These are phyloP conservation scores for Lepidothrix coronata DNA, from an alignment of 2,113 vertebrate genomes.

Conservation along the genomic window DNA sequence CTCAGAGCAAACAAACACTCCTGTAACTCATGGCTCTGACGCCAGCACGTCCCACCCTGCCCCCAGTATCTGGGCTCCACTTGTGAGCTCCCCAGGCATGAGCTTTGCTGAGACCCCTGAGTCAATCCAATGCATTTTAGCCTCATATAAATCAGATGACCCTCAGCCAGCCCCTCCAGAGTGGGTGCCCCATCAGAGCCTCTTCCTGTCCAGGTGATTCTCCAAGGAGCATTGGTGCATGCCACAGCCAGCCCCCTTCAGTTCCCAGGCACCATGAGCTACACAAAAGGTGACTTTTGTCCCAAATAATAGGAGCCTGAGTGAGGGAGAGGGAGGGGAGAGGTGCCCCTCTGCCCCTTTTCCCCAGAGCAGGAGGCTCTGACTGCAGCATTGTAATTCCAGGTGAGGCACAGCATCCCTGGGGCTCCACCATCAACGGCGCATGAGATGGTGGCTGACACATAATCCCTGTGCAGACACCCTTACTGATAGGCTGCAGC, in stretches of 20 bases:
- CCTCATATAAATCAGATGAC: neutral
- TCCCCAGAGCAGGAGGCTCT: neutral
- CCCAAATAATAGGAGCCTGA: neutral
- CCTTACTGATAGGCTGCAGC: neutral
- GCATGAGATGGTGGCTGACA: accelerated
- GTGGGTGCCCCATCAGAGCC: accelerated
- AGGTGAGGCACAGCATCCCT: neutral
- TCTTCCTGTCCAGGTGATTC: neutral
- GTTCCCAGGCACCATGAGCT: neutral
- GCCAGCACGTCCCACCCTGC: accelerated
- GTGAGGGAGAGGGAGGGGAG: neutral
- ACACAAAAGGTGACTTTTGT: neutral
- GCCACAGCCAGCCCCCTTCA: neutral
- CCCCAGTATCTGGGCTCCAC: neutral
- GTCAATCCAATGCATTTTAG: neutral
- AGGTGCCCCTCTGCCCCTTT: neutral
- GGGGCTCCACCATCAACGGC: accelerated
- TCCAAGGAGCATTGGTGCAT: accelerated
- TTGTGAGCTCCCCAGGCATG: accelerated
- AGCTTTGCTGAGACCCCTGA: neutral
- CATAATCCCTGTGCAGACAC: neutral
- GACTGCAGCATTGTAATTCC: neutral
- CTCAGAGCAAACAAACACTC: neutral
- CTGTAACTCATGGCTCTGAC: accelerated
- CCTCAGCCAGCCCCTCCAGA: neutral